Evolutionary conservation across 2,888 invertebrate genomes (phyloP), one percentile per base, ranked within the genome.

Genomic region (Branchellion lobata): DNA sequence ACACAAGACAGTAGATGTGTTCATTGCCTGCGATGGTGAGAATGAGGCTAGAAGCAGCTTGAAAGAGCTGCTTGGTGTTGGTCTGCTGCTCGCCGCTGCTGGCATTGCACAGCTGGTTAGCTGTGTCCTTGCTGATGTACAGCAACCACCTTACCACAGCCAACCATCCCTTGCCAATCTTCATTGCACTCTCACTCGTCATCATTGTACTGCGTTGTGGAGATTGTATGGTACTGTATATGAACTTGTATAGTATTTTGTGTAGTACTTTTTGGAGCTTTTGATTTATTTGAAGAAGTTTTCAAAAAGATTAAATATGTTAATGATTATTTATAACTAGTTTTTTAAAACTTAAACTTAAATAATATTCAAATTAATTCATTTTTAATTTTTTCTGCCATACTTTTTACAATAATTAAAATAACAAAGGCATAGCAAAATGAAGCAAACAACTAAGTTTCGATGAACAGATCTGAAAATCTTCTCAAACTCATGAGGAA

Each of bases 21-120:
- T 18, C 36, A 34, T 71, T 73, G 31, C 27, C 51, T 8, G 51
- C 51, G 53, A 79, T 24, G 73, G 24, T 33, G 40, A 33, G 5
- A 33, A 72, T 53, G 53, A 72, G 47, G 53, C 29, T 29, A n/a
- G 36, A 51, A n/a, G 79, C 31, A 24, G 33, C 61, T n/a, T 57
- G n/a, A n/a, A 57, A 57, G 5, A 57, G 24, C 14, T 57, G 61
- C 61, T n/a, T 57, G 61, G 5, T 3, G 61, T n/a, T n/a, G 11
- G 5, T n/a, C 21, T 57, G 61, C 24, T 57, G 61, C 24, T 57
- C 61, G 5, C 3, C n/a, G n/a, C 24, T 57, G 61, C 24, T n/a
- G 3, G n/a, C 24, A 8, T 47, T 8, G 11, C 21, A n/a, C 61
- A 57, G 61, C 14, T 57, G 61, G n/a, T n/a, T 3, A n/a, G n/a